Base-by-base conservation (phyloP, 2,797 vertebrate genomes). In the Corythornis leucogaster region DNA sequence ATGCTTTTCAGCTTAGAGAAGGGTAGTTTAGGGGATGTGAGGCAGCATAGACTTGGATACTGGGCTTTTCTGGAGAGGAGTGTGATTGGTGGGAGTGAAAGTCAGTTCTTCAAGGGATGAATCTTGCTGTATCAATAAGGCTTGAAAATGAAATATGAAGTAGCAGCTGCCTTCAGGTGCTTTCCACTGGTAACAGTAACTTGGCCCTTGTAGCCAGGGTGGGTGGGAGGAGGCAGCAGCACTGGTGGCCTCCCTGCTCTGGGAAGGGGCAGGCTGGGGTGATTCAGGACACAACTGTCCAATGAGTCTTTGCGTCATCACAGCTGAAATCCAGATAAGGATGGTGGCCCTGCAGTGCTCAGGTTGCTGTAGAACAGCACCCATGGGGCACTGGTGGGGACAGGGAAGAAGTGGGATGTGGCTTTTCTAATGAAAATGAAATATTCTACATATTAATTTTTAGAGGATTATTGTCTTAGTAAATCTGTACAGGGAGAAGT, bases 311-410 rank as follows among this genome's bases (percentile, higher is more conserved):
- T 92, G 71, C 8, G 9, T 89, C 77, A 89, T 51, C 35, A 4
- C 31, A 51, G 21, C 69, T 80, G 79, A 53, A 82, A 70, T 55
- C 35, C n/a, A 74, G 82, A 89, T 87, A 83, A 95, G 80, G 69
- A 42, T 0, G 4, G 40, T 16, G 58, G 51, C 88, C 70, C 62
- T 79, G 77, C 15, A 31, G 38, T 53, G 16, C 62, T 63, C 25
- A 2, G 51, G 33, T 45, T 91, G 19, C 11, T 24, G 16, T 71
- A 7, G 38, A 57, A 51, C 54, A 57, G 2, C 67, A 64, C 26
- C 19, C 26, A 3, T 48, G 68, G 15, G 43, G 24, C 48, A 30
- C 26, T n/a, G 46, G 21, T 15, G 16, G 46, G 73, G 19, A 8
- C 17, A 43, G 54, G 31, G 15, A 19, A 54, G 61, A 35, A 67